phyloP scores from a whole-genome alignment of 2,797 vertebrate species.

The Dermochelys coriacea region DNA sequence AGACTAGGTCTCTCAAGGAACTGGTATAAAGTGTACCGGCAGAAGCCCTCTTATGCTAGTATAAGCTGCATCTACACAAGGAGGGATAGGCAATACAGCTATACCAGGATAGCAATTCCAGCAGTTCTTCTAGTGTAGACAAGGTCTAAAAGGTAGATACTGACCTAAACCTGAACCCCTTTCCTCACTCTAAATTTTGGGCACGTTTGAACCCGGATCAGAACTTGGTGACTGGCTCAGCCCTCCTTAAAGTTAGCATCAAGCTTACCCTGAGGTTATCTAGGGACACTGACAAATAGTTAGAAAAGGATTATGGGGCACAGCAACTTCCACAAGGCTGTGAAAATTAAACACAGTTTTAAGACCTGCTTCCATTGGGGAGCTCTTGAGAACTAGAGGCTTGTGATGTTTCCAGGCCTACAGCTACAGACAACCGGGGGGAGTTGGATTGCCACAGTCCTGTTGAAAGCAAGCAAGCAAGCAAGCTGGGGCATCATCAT shows the following conservation, averaged over 20 bases:
- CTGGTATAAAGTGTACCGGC: background rate
- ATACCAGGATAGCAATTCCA: background rate
- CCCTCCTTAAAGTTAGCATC: too few relatives aligned
- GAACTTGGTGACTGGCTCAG: background rate
- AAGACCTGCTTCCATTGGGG: background rate
- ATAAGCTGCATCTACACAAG: background rate
- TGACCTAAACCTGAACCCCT: background rate
- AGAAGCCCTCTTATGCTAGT: background rate
- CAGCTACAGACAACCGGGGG: background rate
- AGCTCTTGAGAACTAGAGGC: background rate
- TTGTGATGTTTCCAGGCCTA: background rate
- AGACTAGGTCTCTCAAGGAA: background rate
- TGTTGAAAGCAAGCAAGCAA: background rate
- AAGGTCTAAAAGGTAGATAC: background rate
- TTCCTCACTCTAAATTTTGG: background rate
- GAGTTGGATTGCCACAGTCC: background rate
- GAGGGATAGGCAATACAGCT: background rate
- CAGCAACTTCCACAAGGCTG: background rate
- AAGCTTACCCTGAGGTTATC: too few relatives aligned
- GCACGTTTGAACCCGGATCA: background rate
- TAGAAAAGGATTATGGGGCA: background rate
- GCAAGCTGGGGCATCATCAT: background rate
- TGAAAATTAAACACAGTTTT: background rate
- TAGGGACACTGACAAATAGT: background rate
- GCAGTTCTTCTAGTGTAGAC: background rate